Evolutionary conservation across 2,797 vertebrate genomes (phyloP), one percentile per base, ranked within the genome.

Genomic region (Xiphorhynchus erythropygius): DNA sequence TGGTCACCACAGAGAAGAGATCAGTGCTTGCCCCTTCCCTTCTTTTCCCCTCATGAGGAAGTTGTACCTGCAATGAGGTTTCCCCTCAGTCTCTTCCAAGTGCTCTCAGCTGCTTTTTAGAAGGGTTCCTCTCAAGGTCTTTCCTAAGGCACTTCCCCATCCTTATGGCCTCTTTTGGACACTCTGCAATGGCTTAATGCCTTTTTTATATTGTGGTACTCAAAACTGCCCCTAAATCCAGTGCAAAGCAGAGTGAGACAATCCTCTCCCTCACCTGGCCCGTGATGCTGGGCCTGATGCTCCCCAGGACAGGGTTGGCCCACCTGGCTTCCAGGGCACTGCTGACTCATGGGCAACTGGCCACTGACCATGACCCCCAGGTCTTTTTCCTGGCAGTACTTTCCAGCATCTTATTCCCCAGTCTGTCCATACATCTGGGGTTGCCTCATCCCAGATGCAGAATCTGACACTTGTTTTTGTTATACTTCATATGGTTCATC

Each of bases 381-480:
- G 4, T 28, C 24, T 33, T 30, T 47, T 74, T 49, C 33, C 30
- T 4, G 9, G 15, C 23, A 16, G 6, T 47, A 12, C 12, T 64
- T 56, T 49, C 33, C 24, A 49, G 24, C 8, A 11, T 41, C 42
- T 64, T 23, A 11, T 41, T 84, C 16, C 64, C 50, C 33, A 33
- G 12, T 24, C 28, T 46, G 14, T 37, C 39, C 22, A 5, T 46
- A n/a, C 15, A 13, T 39, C 33, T 16, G 16, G 30, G 33, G 19
- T 41, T 41, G 10, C 5, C 30, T 5, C 41, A 47, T 62, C 2
- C 39, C 47, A 69, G 33, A 8, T 8, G 5, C 24, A 53, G 21
- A 62, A 47, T 2, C 5, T 0, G 2, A 11, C 9, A 9, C 25
- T 47, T 41, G 16, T 13, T 30, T 42, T 30, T 47, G 28, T 18